phyloP scores from a whole-genome alignment of 2,113 vertebrate species.

The Lanius collurio region DNA sequence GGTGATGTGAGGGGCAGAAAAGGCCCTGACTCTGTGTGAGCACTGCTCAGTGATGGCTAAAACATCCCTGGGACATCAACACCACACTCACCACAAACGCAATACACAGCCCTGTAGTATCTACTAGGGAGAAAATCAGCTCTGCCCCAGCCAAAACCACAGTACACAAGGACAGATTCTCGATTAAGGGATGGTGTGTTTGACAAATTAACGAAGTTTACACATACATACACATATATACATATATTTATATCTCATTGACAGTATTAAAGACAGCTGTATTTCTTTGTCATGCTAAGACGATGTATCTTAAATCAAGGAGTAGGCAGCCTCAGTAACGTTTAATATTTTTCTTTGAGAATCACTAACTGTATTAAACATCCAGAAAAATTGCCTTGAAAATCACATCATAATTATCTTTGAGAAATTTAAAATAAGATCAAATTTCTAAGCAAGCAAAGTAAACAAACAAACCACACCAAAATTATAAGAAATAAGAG shows the following conservation, averaged over 20 bases:
- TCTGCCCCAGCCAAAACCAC: neutral
- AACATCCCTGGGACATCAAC: neutral
- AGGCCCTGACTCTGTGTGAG: fast-evolving
- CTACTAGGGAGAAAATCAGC: neutral
- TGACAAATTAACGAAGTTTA: neutral
- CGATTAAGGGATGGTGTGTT: neutral
- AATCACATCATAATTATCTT: neutral
- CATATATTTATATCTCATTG: neutral
- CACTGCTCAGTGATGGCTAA: neutral
- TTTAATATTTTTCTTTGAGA: neutral
- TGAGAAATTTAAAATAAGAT: neutral
- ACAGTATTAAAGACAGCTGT: neutral
- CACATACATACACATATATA: neutral
- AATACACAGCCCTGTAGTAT: neutral
- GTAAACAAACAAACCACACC: neutral
- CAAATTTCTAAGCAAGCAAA: neutral
- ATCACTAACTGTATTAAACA: neutral
- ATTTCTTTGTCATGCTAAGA: neutral
- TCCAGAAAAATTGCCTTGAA: neutral
- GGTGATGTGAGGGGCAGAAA: fast-evolving
- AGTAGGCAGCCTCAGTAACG: neutral
- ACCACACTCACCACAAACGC: neutral
- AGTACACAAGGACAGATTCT: neutral
- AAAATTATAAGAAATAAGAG: neutral
- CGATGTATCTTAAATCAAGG: neutral